Conservation (phyloP, 2,888 invertebrate species). For the Sinelater perroti region DNA sequence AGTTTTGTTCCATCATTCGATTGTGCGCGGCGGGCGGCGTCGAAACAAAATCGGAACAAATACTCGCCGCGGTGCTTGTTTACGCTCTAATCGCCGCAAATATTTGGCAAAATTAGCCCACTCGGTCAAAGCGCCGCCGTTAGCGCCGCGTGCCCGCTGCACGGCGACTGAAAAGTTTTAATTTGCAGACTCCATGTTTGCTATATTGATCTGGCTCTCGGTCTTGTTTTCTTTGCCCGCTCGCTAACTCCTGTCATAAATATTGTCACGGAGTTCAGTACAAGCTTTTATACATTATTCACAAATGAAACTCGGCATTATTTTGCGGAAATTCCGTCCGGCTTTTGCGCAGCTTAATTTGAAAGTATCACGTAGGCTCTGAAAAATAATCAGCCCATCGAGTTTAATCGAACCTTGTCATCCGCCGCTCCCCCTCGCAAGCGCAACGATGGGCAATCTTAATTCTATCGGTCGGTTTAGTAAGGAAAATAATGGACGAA, state of each 20-base stretch:
- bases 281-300: constrained; percentile 33
- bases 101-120: not conserved
- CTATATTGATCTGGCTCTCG: constrained; percentile 37
- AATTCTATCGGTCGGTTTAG: no score
- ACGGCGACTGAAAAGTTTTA: constrained; percentile 34
- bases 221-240: constrained; percentile 36
- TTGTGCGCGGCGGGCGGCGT: constrained; percentile 3
- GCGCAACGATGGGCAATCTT: no score
- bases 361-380: no score
- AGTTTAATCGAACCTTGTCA: no score
- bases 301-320: constrained; percentile 29
- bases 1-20: not conserved
- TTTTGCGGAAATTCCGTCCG: constrained; percentile 25
- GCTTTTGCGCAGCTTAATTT: no score
- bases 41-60: no score
- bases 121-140: not conserved
- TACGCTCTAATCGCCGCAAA: no score
- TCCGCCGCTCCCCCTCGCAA: no score
- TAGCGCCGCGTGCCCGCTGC: not conserved
- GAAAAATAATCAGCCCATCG: no score
- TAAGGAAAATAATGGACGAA: no score
- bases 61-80: no score
- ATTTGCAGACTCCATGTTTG: constrained; percentile 38
- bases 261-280: constrained; percentile 34
- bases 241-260: constrained; percentile 38